phyloP scores from a whole-genome alignment of 2,113 vertebrate species.

The Embiotoca jacksoni region DNA sequence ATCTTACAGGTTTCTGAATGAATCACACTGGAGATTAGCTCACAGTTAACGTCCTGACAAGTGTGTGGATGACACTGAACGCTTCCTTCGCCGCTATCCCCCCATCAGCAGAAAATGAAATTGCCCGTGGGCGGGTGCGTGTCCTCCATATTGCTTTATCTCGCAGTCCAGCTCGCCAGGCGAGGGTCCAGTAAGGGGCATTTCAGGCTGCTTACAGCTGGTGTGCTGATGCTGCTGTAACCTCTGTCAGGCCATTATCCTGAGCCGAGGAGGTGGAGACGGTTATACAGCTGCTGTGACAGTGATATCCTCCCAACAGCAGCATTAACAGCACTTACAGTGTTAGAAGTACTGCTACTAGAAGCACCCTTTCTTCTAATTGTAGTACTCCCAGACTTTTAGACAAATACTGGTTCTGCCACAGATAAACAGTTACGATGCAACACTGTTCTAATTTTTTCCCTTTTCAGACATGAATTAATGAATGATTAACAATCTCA shows the following conservation, averaged over 20 bases:
- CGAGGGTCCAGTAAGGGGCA: background rate
- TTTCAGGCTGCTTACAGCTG: background rate
- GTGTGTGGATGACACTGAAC: background rate
- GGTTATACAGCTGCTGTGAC: too few species aligned
- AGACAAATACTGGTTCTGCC: too few species aligned
- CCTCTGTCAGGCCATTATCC: constrained; percentile 46
- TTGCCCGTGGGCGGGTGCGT: constrained; percentile 13
- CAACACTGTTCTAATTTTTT: too few species aligned
- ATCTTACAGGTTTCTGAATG: background rate
- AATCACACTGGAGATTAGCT: constrained; percentile 16
- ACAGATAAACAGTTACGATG: too few species aligned
- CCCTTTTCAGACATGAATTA: background rate
- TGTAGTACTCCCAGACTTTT: too few species aligned
- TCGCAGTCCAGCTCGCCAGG: background rate
- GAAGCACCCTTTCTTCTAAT: too few species aligned
- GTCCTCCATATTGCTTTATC: constrained; percentile 34
- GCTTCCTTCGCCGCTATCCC: background rate
- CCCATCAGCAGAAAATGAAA: constrained; percentile 50
- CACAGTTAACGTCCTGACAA: constrained; percentile 3
- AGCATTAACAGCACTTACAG: too few species aligned
- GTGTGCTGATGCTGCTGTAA: constrained; percentile 41
- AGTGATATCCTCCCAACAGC: too few species aligned
- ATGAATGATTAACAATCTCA: constrained; percentile 9
- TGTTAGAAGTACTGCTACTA: too few species aligned
- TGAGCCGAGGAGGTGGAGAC: constrained; percentile 22